Evolutionary conservation across 2,888 invertebrate species (phyloP).

Genomic region (Drosophila ezoana): DNA sequence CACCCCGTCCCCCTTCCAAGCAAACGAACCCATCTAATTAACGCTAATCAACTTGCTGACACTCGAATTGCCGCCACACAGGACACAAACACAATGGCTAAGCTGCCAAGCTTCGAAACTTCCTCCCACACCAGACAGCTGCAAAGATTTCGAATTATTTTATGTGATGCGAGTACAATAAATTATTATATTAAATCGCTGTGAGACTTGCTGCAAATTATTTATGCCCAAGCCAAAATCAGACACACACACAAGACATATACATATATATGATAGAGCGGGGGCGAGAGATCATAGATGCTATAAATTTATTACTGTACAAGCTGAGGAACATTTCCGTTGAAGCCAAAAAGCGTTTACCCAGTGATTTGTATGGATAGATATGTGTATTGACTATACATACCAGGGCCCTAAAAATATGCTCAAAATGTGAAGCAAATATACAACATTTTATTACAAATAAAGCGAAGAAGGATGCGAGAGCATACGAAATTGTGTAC

Average conservation of each 20-base stretch:
- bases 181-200: slow-evolving; percentile 67
- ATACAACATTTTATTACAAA: slow-evolving; percentile 56
- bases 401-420: slow-evolving; percentile 39
- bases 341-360: slow-evolving; percentile 55
- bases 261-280: background rate
- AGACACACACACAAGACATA: slow-evolving; percentile 21
- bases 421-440: slow-evolving; percentile 43
- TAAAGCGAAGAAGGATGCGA: slow-evolving; percentile 35
- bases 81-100: slow-evolving; percentile 26
- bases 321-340: slow-evolving; percentile 53
- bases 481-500: slow-evolving; percentile 16
- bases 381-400: slow-evolving; percentile 8
- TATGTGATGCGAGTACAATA: slow-evolving; percentile 48
- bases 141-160: slow-evolving; percentile 34
- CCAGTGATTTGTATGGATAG: slow-evolving; percentile 50
- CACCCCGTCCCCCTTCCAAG: slow-evolving; percentile 1
- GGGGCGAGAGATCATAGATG: slow-evolving; percentile 45
- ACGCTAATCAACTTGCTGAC: slow-evolving; percentile 69
- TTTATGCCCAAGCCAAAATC: slow-evolving; percentile 54
- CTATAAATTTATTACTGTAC: slow-evolving; percentile 58
- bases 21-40: slow-evolving; percentile 56
- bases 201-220: slow-evolving; percentile 67
- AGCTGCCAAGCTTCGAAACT: slow-evolving; percentile 24
- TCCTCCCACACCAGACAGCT: background rate
- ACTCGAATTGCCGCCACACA: slow-evolving; percentile 45